Base-by-base conservation (phyloP, 2,113 vertebrate species). In the Epinephelus cyanopodus region DNA sequence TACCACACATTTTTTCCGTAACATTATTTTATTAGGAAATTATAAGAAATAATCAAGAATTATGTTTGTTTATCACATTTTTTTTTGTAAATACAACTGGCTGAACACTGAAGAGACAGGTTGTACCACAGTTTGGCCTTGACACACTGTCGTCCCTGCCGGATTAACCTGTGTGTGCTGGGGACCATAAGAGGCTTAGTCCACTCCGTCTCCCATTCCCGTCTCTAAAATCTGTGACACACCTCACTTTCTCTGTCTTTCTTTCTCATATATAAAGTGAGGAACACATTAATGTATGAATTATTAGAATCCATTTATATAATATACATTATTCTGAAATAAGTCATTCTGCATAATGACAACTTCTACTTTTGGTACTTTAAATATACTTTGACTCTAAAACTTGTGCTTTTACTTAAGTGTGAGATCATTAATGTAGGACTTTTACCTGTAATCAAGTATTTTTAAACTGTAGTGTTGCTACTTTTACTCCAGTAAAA, bases 121-220 rank as follows among this genome's bases (percentile, higher is more conserved):
- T 75, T 69, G 81, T 81, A n/a, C 76, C 39, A 69, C 72, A 53
- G n/a, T 27, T 19, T 6, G 58, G 67, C 62, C 63, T 50, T 14
- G 79, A 68, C 9, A 13, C 67, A 21, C 19, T 39, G 63, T 61
- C 52, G 37, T 77, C 61, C 70, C 47, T 2, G 29, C 82, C 67
- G 84, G 92, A 93, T 92, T 92, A 92, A 90, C 87, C 88, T 91
- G 87, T 19, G 74, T 77, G 63, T 67, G 45, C 65, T 27, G 66
- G 73, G 60, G 87, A 82, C 76, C 25, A 6, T 88, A 92, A 93
- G 89, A 93, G 90, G 92, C 85, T 93, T 94, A 90, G 64, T 84
- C 74, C 45, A 9, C 60, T 52, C 61, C 52, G 33, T 54, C 65
- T 83, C 56, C 64, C 77, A 18, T 63, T 77, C 69, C 39, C 70